phyloP scores from a whole-genome alignment of 2,888 invertebrate species.

The Phoenoteleia sp. region DNA sequence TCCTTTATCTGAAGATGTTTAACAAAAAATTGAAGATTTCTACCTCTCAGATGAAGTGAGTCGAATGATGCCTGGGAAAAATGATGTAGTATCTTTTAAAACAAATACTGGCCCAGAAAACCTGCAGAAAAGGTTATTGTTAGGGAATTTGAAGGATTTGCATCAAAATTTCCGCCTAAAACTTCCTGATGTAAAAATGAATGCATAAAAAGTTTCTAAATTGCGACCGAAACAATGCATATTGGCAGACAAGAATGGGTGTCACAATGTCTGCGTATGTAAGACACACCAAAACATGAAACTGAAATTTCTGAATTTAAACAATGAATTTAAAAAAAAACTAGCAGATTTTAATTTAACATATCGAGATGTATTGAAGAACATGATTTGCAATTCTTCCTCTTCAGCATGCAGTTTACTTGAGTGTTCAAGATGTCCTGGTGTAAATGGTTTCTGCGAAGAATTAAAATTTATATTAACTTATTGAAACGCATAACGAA shows the following conservation, averaged over 20 bases:
- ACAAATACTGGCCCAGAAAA: background rate
- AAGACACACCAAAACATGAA: no score
- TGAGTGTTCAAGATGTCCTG: background rate
- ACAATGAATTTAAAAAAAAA: slow-evolving; percentile 2
- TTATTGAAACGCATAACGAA: background rate
- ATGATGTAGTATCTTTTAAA: slow-evolving; percentile 7
- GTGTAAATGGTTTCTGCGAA: background rate
- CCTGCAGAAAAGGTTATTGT: slow-evolving; percentile 7
- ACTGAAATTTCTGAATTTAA: background rate
- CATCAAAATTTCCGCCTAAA: background rate
- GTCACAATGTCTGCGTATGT: no score
- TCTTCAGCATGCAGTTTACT: background rate
- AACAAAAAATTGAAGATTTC: slow-evolving; percentile 6
- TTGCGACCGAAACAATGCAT: no score
- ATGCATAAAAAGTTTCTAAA: no score
- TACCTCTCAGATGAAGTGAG: background rate
- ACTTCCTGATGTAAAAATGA: no score
- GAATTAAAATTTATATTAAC: background rate
- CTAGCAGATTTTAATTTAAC: slow-evolving; percentile 1
- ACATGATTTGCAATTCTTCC: background rate
- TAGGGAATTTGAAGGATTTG: slow-evolving; percentile 8
- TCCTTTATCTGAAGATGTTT: background rate
- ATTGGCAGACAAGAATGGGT: no score
- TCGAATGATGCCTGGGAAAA: slow-evolving; percentile 27
- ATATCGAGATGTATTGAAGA: slow-evolving; percentile 1